phyloP scores from a whole-genome alignment of 2,888 invertebrate genomes.

The Megamerina dolium region DNA sequence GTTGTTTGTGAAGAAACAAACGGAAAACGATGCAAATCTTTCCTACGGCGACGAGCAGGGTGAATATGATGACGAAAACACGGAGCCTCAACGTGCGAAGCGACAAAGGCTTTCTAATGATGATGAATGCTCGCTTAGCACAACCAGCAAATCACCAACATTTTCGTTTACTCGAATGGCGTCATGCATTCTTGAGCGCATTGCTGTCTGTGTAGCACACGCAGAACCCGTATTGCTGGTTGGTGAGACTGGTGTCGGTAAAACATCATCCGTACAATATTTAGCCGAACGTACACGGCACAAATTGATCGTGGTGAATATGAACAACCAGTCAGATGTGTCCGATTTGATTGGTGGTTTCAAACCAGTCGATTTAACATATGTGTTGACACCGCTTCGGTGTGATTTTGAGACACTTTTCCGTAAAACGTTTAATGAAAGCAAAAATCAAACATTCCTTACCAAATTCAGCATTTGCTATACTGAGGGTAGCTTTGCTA shows the following conservation, averaged over 20 bases:
- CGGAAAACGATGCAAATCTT: conserved; percentile 16
- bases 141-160: conserved; percentile 46
- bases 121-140: conserved; percentile 17
- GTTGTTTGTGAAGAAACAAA: conserved; percentile 41
- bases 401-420: conserved; percentile 81
- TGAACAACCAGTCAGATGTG: conserved; percentile 98
- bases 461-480: conserved; percentile 72
- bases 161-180: conserved; percentile 82
- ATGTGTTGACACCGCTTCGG: conserved; percentile 71
- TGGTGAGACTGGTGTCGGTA: conserved; percentile 98
- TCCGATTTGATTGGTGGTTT: conserved; percentile 94
- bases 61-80: conserved; percentile 9
- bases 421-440: conserved; percentile 65
- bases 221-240: conserved; percentile 90
- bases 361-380: conserved; percentile 89
- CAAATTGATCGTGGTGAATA: conserved; percentile 88
- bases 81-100: conserved; percentile 26
- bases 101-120: conserved; percentile 33
- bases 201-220: conserved; percentile 75
- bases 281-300: conserved; percentile 78
- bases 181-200: conserved; percentile 76
- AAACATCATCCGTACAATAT: conserved; percentile 92
- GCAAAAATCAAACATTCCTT: conserved; percentile 77
- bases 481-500: conserved; percentile 65
- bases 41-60: conserved; percentile 7